Percentiles rank a stretch among this genome's conserved stretches.
phyloP scores from a whole-genome alignment of 2,113 vertebrate species.

The Chaetorhynchus papuensis region DNA sequence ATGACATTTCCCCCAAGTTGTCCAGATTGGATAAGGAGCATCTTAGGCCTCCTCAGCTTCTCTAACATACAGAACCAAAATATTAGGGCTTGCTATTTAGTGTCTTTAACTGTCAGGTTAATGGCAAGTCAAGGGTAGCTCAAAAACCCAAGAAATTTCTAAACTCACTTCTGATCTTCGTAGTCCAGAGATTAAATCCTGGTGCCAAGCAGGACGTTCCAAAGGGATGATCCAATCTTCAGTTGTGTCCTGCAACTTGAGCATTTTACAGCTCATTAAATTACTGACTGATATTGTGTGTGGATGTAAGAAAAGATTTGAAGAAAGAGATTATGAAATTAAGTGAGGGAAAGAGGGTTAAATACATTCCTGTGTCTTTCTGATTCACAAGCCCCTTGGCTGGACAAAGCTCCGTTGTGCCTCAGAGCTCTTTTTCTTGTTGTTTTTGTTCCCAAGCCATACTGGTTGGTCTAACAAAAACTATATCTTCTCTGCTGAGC shows the following conservation, averaged over 20 bases:
- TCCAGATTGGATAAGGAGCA: neutral
- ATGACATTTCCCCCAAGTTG: rapidly evolving
- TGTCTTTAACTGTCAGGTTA: neutral
- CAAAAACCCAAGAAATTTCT: neutral
- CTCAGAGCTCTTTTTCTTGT: neutral
- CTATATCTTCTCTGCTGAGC: neutral
- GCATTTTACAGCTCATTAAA: neutral
- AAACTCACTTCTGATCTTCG: rapidly evolving
- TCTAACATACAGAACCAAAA: neutral
- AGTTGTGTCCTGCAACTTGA: neutral
- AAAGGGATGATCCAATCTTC: neutral
- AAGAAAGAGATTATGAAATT: neutral
- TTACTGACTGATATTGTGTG: neutral
- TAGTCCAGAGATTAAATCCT: neutral
- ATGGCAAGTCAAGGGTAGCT: neutral
- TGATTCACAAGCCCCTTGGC: neutral
- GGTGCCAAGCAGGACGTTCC: neutral
- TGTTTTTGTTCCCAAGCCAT: rapidly evolving
- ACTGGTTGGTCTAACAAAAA: neutral
- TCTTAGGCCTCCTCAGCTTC: neutral
- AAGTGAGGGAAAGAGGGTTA: neutral
- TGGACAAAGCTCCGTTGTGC: neutral
- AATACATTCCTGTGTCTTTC: neutral
- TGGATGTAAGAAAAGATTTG: neutral
- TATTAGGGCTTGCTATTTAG: rapidly evolving